Base-by-base conservation (phyloP, 2,888 invertebrate species). In the Lithophane leautieri region DNA sequence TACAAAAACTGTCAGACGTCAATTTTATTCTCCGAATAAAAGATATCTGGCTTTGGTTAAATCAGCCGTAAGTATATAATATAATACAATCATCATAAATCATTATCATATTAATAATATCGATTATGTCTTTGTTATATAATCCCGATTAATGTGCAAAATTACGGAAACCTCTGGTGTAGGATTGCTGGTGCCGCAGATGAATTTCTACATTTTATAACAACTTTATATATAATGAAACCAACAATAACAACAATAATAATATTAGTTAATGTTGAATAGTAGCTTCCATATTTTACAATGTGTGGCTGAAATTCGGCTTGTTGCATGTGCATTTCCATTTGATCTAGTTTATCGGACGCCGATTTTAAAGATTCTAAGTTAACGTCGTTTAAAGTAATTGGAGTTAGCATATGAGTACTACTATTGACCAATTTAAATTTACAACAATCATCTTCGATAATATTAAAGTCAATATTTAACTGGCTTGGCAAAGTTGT, bases 391-490 rank as follows among this genome's bases (percentile, higher is more conserved):
- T 58, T 63, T 16, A 78, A 44, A 14, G 82, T 81, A 8, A 81
- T 42, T 1, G 77, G 82, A 16, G 50, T 16, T 14, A 78, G 63
- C 22, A 19, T 52, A n/a, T 58, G 76, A 14, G 42, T 14, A 63
- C 56, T 76, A 58, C 19, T 81, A 19, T 78, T 78, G 7, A 34
- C 22, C 8, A 82, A 14, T 50, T 63, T 58, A 50, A 82, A 79
- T 9, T 77, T 68, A 60, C 78, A 78, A 66, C 78, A 78, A 40
- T 78, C 47, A 22, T 78, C 78, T 60, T 76, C 76, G 54, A n/a
- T 54, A 16, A 78, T 78, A 42, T 78, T 76, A n/a, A 81, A 81
- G 22, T 81, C 50, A 22, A 63, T 42, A 0, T 56, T 63, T 4
- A 77, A 14, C 28, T 77, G 77, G 2, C 42, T 58, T 34, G 77